These are phyloP conservation scores for Psittacula echo DNA, from an alignment of 2,797 vertebrate species.

Conservation along the genomic window DNA sequence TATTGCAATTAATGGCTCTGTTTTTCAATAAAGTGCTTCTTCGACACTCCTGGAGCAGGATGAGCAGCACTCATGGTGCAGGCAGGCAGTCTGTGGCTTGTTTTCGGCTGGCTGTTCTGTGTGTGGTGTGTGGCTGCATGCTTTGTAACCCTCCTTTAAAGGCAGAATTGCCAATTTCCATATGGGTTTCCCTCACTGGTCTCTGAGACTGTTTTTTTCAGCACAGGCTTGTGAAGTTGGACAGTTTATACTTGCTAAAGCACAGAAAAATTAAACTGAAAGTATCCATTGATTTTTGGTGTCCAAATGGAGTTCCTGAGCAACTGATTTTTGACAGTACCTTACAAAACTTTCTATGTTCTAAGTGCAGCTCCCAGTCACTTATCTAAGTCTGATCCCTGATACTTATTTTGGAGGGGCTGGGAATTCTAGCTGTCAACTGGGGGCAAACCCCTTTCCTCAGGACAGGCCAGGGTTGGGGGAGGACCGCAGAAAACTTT, in stretches of 20 bases:
- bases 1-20: neutral
- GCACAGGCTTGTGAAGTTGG: neutral
- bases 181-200: conserved; percentile 16
- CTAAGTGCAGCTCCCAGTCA: neutral
- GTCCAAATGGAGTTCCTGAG: neutral
- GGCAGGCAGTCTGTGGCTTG: neutral
- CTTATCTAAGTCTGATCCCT: neutral
- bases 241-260: conserved; percentile 5
- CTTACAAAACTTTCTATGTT: neutral
- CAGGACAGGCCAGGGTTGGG: neutral
- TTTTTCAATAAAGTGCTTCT: neutral
- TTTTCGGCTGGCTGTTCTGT: conserved; percentile 20
- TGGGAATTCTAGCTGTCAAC: neutral
- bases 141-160: conserved; percentile 19
- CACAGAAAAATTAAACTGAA: neutral
- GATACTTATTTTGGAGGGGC: neutral
- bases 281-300: neutral
- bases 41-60: neutral
- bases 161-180: conserved; percentile 41
- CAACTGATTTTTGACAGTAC: neutral
- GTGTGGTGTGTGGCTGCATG: conserved; percentile 59
- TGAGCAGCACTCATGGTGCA: rapidly evolving
- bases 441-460: neutral
- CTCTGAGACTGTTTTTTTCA: neutral
- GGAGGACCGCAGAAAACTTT: neutral